Evolutionary conservation across 1,140 invertebrate species (phyloP).

Genomic region (Bombus fervidus): DNA sequence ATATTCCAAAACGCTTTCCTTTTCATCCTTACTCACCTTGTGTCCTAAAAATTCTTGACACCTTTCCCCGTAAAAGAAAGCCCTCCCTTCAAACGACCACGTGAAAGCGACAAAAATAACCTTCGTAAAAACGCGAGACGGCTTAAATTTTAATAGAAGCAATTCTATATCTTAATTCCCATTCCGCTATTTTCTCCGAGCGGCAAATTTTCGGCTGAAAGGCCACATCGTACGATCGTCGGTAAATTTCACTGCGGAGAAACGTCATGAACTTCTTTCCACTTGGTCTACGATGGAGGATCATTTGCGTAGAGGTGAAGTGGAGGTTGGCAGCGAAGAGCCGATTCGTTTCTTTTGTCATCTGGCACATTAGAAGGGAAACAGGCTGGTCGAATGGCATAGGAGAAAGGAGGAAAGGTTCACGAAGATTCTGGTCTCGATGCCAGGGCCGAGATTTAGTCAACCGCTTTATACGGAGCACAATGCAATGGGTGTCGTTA

Average conservation of each 20-base stretch:
- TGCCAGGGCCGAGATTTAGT: constrained; percentile 59
- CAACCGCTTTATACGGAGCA: constrained; percentile 61
- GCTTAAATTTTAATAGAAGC: constrained; percentile 22
- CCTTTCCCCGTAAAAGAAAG: neutral
- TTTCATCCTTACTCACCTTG: neutral
- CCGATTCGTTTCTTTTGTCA: constrained; percentile 68
- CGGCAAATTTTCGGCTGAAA: constrained; percentile 33
- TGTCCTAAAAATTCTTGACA: neutral
- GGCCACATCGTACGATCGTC: neutral
- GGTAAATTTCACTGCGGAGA: constrained; percentile 23
- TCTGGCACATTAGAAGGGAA: constrained; percentile 60
- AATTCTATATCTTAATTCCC: constrained; percentile 10
- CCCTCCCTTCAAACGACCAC: neutral
- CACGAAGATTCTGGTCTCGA: constrained; percentile 24
- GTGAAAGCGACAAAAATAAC: neutral
- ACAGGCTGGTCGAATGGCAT: constrained; percentile 32
- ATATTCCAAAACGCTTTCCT: neutral
- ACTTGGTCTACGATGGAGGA: neutral
- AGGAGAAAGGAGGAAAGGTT: constrained; percentile 6
- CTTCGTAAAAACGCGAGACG: neutral
- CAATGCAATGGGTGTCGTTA: constrained; percentile 72
- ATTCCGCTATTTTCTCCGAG: neutral
- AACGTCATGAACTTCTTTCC: constrained; percentile 20
- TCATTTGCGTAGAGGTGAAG: constrained; percentile 23
- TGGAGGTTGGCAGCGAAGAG: neutral